phyloP scores from a whole-genome alignment of 2,888 invertebrate species.

The Dolomedes plantarius region DNA sequence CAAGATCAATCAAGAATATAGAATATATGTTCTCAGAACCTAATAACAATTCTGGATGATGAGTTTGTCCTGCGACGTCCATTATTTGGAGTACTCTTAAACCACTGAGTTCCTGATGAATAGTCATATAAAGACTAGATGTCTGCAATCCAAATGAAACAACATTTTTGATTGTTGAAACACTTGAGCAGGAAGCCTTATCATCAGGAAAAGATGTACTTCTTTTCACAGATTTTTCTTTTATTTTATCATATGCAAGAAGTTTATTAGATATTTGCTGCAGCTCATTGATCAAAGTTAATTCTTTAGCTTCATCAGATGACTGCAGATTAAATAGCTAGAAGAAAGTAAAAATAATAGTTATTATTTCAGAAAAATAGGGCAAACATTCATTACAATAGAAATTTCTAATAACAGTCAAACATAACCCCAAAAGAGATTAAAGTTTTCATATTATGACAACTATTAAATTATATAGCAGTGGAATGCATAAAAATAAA shows the following conservation, averaged over 20 bases:
- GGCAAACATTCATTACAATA: too few species aligned
- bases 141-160: conserved; percentile 42
- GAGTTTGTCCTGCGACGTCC: conserved; percentile 36
- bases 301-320: conserved; percentile 59
- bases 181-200: conserved; percentile 24
- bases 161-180: conserved; percentile 47
- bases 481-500: too few species aligned
- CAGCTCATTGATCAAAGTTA: conserved; percentile 42
- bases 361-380: too few species aligned
- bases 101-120: conserved; percentile 42
- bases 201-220: neutral
- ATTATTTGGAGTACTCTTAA: conserved; percentile 42
- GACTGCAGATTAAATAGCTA: conserved; percentile 55
- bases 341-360: conserved; percentile 10
- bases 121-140: conserved; percentile 32
- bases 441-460: too few species aligned
- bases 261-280: conserved; percentile 37
- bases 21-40: conserved; percentile 55
- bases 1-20: conserved; percentile 58
- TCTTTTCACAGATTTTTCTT: conserved; percentile 19
- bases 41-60: conserved; percentile 40
- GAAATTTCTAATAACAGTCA: too few species aligned
- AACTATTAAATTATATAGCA: too few species aligned
- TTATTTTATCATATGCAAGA: conserved; percentile 31
- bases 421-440: too few species aligned